Conservation (phyloP, 2,113 vertebrate species). For the Gymnobelideus leadbeateri region DNA sequence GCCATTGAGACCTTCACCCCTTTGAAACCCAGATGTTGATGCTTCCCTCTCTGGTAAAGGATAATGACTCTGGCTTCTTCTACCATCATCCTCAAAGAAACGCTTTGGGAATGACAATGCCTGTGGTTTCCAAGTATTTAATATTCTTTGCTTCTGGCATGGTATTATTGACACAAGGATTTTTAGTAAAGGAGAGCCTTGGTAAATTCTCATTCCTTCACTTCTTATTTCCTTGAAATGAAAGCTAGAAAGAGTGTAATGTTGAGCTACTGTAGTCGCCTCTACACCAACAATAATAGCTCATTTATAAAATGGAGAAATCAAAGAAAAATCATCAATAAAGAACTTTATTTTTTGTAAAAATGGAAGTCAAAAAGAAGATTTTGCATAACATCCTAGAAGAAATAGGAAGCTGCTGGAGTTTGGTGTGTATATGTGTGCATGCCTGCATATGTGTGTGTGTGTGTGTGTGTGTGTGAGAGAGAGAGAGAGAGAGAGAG, state of each 20-base stretch:
- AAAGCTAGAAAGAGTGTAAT: neutral
- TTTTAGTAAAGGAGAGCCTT: neutral
- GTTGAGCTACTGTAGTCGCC: neutral
- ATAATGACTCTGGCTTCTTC: neutral
- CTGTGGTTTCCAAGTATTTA: neutral
- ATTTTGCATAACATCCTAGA: too few relatives aligned
- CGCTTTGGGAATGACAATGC: neutral
- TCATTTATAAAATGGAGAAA: slow-evolving; percentile 42
- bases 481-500: neutral
- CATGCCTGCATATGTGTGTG: too few relatives aligned
- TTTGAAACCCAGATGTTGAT: too few relatives aligned
- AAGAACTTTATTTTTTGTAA: slow-evolving; percentile 69
- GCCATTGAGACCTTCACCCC: too few relatives aligned
- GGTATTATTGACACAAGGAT: slow-evolving; percentile 33
- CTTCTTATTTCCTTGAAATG: neutral
- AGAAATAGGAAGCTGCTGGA: too few relatives aligned
- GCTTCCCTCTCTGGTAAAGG: too few relatives aligned
- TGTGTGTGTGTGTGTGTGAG: too few relatives aligned
- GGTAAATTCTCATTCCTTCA: neutral
- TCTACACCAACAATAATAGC: neutral
- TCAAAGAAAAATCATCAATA: slow-evolving; percentile 33
- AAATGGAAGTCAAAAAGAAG: too few relatives aligned
- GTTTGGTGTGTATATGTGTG: too few relatives aligned
- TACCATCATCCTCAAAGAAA: neutral
- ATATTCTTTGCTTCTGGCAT: neutral